Evolutionary conservation across 2,888 invertebrate species (phyloP).

Genomic region (Drosophila hamatofila): DNA sequence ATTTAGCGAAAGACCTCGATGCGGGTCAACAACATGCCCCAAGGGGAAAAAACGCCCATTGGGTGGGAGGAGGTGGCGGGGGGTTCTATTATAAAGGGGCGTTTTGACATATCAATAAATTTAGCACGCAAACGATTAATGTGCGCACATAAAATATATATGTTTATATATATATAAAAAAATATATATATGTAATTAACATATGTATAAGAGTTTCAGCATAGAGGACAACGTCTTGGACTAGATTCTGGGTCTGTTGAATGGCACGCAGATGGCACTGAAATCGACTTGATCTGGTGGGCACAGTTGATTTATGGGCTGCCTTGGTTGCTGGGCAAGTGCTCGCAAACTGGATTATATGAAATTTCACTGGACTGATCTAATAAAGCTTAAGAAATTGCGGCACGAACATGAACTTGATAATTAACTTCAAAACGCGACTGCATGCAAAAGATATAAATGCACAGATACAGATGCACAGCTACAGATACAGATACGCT

Average conservation of each 20-base stretch:
- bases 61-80: neutral
- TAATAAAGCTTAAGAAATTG: slow-evolving; percentile 77
- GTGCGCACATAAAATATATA: slow-evolving; percentile 45
- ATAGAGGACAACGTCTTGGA: slow-evolving; percentile 29
- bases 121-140: slow-evolving; percentile 74
- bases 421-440: slow-evolving; percentile 73
- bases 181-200: neutral
- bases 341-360: slow-evolving; percentile 39
- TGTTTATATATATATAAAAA: neutral
- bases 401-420: slow-evolving; percentile 77
- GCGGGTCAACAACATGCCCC: slow-evolving; percentile 19
- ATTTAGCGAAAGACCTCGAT: slow-evolving; percentile 45
- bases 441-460: slow-evolving; percentile 67
- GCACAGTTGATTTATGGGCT: slow-evolving; percentile 54
- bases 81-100: neutral
- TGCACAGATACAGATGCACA: slow-evolving; percentile 30
- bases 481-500: slow-evolving; percentile 29
- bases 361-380: slow-evolving; percentile 62
- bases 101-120: slow-evolving; percentile 70
- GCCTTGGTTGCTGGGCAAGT: slow-evolving; percentile 20
- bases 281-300: slow-evolving; percentile 41
- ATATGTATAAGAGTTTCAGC: neutral
- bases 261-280: slow-evolving; percentile 62
- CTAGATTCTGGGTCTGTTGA: slow-evolving; percentile 20
- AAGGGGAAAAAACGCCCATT: slow-evolving; percentile 17